phyloP scores from a whole-genome alignment of 2,113 vertebrate genomes.

The Lanius ludovicianus region DNA sequence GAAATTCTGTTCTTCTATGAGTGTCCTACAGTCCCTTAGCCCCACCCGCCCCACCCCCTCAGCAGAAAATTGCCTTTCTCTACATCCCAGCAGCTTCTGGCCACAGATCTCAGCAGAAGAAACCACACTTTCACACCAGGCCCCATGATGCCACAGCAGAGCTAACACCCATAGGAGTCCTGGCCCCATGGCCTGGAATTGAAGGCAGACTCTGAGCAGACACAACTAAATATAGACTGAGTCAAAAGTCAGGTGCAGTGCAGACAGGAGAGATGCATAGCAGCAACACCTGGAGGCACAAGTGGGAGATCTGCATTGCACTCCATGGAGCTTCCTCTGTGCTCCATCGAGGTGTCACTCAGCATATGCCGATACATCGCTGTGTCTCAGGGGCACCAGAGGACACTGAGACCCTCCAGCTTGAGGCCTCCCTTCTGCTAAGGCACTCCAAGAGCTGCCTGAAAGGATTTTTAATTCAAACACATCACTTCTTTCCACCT shows the following conservation, averaged over 20 bases:
- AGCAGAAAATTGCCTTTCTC: neutral
- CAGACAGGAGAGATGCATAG: neutral
- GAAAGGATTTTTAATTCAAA: neutral
- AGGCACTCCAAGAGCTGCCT: neutral
- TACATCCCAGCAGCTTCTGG: neutral
- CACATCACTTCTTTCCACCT: neutral
- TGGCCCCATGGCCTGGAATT: neutral
- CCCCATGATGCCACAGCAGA: neutral
- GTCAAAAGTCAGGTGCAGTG: neutral
- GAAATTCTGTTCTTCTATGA: neutral
- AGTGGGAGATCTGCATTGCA: neutral
- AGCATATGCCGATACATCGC: accelerated
- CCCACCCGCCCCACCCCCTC: neutral
- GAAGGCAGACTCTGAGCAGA: neutral
- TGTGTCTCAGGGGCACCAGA: neutral
- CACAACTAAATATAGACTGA: neutral
- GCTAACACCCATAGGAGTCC: neutral
- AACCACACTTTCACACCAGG: neutral
- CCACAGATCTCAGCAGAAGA: neutral
- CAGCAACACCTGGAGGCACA: neutral
- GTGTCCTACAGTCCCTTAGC: neutral
- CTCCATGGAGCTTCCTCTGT: neutral
- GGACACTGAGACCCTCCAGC: neutral
- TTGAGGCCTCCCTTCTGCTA: neutral
- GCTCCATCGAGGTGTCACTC: neutral